A percentile compares a stretch with the other conserved stretches of the same genome.
phyloP scores from a whole-genome alignment of 2,113 vertebrate species.

The Cyphomyrus discorhynchus region DNA sequence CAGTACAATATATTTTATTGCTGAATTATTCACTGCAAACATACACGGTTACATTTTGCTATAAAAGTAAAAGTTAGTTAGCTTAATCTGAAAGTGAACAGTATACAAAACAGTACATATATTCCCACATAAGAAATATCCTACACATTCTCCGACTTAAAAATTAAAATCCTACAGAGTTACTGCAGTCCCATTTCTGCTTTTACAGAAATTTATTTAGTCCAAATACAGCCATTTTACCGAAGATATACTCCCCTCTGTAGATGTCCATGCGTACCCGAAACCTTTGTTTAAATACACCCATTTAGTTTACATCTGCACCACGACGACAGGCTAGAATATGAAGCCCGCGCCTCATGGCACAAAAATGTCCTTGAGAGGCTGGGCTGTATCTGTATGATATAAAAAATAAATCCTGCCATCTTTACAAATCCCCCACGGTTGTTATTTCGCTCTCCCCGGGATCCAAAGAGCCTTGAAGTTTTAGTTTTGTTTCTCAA shows the following conservation, averaged over 20 bases:
- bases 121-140: background rate
- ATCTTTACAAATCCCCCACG: constrained; percentile 18
- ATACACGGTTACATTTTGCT: background rate
- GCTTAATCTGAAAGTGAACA: background rate
- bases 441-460: constrained; percentile 12
- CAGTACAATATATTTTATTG: background rate
- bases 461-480: constrained; percentile 18
- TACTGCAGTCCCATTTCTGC: background rate
- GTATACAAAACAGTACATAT: background rate
- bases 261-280: background rate
- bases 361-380: constrained; percentile 8
- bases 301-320: background rate
- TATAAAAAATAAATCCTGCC: background rate
- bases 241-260: background rate
- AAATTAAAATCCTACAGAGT: background rate
- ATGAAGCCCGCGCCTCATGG: background rate
- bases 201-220: background rate
- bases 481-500: constrained; percentile 20
- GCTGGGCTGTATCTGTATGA: constrained; percentile 3
- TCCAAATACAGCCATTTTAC: background rate
- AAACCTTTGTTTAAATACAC: background rate
- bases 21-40: background rate
- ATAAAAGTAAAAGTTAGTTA: background rate
- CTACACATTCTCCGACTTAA: background rate
- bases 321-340: background rate